phyloP scores from a whole-genome alignment of 2,888 invertebrate species.

The Calliphora vomitoria region DNA sequence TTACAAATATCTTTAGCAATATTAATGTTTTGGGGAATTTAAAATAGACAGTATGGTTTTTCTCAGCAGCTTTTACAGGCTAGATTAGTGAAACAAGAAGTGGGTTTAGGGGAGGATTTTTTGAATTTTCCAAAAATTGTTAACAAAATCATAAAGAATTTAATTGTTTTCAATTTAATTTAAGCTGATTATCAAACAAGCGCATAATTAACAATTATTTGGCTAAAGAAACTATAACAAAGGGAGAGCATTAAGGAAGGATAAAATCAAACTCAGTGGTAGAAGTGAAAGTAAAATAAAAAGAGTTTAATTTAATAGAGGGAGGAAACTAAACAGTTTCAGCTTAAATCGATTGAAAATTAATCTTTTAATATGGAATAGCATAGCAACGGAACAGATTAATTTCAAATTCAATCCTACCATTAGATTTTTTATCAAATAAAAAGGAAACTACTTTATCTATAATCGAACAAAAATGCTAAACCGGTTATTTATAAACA shows the following conservation, averaged over 20 bases:
- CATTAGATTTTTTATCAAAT: too few species aligned
- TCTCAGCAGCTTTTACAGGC: neutral
- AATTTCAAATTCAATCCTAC: too few species aligned
- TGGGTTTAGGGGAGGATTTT: neutral
- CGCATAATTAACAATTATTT: constrained; percentile 3
- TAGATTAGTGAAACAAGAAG: neutral
- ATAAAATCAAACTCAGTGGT: neutral
- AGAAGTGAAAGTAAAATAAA: too few species aligned
- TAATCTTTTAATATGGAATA: too few species aligned
- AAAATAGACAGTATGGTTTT: neutral
- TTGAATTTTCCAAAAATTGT: neutral
- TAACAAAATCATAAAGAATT: constrained; percentile 8
- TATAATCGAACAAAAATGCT: too few species aligned
- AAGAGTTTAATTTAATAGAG: too few species aligned
- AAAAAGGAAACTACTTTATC: too few species aligned
- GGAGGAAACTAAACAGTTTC: too few species aligned
- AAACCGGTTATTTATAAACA: too few species aligned
- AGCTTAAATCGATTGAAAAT: too few species aligned
- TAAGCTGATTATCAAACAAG: neutral
- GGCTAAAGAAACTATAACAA: neutral
- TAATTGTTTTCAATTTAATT: constrained; percentile 45
- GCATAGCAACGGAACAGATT: too few species aligned
- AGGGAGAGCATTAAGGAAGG: neutral
- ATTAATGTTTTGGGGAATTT: constrained; percentile 21
- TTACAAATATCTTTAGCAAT: constrained; percentile 9